phyloP scores from a whole-genome alignment of 2,113 vertebrate genomes.

The Elephas maximus region DNA sequence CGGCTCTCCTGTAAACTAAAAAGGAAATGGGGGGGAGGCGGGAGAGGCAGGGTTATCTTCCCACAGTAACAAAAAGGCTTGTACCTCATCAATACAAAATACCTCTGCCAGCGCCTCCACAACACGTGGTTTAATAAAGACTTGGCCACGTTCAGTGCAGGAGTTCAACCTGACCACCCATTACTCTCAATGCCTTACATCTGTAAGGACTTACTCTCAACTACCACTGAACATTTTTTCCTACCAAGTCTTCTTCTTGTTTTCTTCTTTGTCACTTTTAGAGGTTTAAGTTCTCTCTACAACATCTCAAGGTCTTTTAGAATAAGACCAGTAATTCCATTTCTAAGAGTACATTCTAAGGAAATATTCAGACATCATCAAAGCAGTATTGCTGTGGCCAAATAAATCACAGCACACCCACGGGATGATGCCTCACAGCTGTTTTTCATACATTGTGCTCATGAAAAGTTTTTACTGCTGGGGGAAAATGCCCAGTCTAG shows the following conservation, averaged over 20 bases:
- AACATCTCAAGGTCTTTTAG: constrained; percentile 18
- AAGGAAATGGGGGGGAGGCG: not conserved
- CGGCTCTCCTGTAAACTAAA: constrained; percentile 94
- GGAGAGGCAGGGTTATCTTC: not conserved
- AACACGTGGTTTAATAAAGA: not conserved
- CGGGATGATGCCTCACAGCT: not conserved
- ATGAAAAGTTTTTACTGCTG: not conserved
- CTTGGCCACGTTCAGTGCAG: not conserved
- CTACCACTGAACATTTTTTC: not conserved
- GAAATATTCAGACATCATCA: constrained; percentile 31
- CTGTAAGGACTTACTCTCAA: not conserved
- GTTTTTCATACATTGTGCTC: not conserved
- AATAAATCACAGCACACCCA: not conserved
- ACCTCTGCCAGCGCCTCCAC: not conserved
- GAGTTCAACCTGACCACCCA: not conserved
- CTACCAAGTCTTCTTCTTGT: not conserved
- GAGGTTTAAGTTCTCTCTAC: not conserved
- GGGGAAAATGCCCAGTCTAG: not conserved
- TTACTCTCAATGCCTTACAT: not conserved
- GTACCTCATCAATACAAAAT: not conserved
- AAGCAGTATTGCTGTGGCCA: not conserved
- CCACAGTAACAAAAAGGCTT: not conserved
- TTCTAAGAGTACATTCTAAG: constrained; percentile 33
- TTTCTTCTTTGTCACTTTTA: constrained; percentile 17
- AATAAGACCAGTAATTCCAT: constrained; percentile 1